A percentile compares a stretch with the other conserved stretches of the same genome.
These are phyloP conservation scores for Petrocephalus schoutedeni DNA, from an alignment of 2,797 vertebrate species.

Conservation along the genomic window DNA sequence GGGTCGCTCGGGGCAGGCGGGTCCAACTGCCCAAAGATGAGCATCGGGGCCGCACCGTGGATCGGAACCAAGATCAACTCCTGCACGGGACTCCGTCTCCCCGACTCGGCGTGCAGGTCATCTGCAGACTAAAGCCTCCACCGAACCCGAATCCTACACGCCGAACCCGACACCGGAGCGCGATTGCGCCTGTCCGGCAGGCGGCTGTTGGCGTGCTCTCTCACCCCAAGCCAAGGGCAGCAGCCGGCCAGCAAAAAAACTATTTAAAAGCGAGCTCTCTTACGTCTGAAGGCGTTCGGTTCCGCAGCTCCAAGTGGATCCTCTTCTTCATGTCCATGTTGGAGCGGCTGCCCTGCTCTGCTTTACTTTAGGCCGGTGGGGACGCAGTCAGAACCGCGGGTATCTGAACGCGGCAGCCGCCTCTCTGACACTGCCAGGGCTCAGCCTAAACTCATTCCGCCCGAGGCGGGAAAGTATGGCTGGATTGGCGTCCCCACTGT, in stretches of 20 bases:
- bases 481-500: slow-evolving; percentile 67
- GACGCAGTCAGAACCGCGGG: slow-evolving; percentile 64
- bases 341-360: slow-evolving; percentile 34
- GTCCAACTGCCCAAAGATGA: not conserved
- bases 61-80: not conserved
- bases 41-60: not conserved
- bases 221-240: not conserved
- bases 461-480: slow-evolving; percentile 69
- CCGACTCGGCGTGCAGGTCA: not conserved
- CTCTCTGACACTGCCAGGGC: slow-evolving; percentile 79
- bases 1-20: not conserved
- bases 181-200: not conserved
- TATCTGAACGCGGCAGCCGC: slow-evolving; percentile 71
- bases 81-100: not conserved
- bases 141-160: not conserved
- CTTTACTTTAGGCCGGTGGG: slow-evolving; percentile 40
- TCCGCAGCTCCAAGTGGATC: slow-evolving; percentile 95
- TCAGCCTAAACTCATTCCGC: slow-evolving; percentile 87
- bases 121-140: not conserved
- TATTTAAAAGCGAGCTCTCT: not conserved
- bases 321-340: slow-evolving; percentile 97
- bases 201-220: not conserved
- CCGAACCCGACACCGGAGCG: not conserved
- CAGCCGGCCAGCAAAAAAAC: not conserved
- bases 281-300: slow-evolving; percentile 96